These are phyloP conservation scores for Bubo bubo DNA, from an alignment of 2,113 vertebrate species.

Conservation along the genomic window DNA sequence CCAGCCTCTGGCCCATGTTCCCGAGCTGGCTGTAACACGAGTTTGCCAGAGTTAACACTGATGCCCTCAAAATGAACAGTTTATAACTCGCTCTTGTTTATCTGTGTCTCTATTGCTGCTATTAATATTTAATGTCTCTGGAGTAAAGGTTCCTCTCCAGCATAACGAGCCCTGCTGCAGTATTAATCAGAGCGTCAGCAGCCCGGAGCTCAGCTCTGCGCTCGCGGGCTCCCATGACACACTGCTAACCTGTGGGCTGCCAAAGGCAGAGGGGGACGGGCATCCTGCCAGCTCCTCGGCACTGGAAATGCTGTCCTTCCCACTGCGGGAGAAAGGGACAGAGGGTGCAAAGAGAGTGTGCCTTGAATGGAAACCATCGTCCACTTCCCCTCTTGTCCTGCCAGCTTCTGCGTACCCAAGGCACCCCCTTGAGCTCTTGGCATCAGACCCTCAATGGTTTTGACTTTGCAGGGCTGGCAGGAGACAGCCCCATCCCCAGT, in stretches of 20 bases:
- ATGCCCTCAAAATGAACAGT: slow-evolving; percentile 53
- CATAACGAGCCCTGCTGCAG: slow-evolving; percentile 13
- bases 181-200: slow-evolving; percentile 16
- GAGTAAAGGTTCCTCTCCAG: slow-evolving; percentile 46
- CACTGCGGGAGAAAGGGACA: not conserved
- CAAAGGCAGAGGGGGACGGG: not conserved
- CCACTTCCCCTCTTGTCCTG: not conserved
- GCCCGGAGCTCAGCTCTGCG: not conserved
- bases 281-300: not conserved
- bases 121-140: slow-evolving; percentile 73
- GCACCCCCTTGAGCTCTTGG: not conserved
- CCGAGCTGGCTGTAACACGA: not conserved
- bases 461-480: rapidly evolving
- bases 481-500: not conserved
- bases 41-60: not conserved
- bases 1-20: not conserved
- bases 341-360: not conserved
- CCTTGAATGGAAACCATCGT: not conserved
- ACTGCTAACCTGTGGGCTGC: not conserved
- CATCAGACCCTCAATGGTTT: rapidly evolving
- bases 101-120: slow-evolving; percentile 59
- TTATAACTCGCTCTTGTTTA: slow-evolving; percentile 67
- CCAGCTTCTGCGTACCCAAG: not conserved
- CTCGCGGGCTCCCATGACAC: not conserved
- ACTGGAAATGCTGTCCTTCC: not conserved